phyloP scores from a whole-genome alignment of 2,113 vertebrate species.

The Corythoichthys intestinalis region DNA sequence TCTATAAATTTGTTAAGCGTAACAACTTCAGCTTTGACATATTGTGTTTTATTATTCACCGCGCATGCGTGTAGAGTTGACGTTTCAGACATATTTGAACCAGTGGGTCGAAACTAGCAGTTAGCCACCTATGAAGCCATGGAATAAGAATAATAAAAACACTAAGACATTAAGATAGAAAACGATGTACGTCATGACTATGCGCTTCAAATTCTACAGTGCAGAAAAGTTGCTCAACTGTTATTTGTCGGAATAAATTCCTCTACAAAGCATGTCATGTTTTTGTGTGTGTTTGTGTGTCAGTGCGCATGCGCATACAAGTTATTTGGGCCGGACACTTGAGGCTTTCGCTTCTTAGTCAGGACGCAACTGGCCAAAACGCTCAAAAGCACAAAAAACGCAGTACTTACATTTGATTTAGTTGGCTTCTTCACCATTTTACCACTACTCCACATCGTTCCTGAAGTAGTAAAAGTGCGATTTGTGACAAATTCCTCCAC shows the following conservation, averaged over 20 bases:
- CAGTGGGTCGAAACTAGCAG: not conserved
- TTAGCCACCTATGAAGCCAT: not conserved
- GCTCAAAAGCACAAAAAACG: not conserved
- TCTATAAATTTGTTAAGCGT: not conserved
- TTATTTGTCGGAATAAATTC: not conserved
- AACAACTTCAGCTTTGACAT: not conserved
- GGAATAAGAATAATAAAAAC: not conserved
- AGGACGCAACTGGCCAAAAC: not conserved
- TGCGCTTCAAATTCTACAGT: not conserved
- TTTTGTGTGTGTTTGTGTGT: not conserved
- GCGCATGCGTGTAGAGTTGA: not conserved
- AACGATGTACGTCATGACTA: no score
- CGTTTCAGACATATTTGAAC: not conserved
- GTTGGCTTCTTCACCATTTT: not conserved
- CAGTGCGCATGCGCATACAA: not conserved
- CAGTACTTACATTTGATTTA: not conserved
- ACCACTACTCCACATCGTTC: not conserved
- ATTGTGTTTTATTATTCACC: not conserved
- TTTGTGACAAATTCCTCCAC: conserved; percentile 29
- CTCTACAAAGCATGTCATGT: not conserved
- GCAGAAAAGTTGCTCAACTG: not conserved
- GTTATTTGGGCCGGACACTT: not conserved
- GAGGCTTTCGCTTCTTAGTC: not conserved
- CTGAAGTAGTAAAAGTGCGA: not conserved
- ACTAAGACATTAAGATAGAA: no score